Evolutionary conservation across 2,888 invertebrate genomes (phyloP).

Genomic region (Protodeltote pygarga): DNA sequence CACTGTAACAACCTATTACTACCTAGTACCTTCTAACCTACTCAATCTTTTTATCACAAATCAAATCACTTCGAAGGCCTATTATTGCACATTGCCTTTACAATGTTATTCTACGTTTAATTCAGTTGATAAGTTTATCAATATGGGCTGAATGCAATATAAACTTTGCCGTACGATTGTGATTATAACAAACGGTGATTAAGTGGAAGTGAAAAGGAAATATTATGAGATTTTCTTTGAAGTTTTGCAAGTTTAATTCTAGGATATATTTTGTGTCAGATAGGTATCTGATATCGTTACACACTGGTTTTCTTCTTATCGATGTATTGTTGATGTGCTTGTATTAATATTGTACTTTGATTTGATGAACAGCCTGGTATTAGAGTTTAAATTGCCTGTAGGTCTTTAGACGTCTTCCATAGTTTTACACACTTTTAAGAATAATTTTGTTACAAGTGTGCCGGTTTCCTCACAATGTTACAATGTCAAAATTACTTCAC

Average conservation of each 20-base stretch:
- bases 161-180: neutral
- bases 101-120: conserved; percentile 21
- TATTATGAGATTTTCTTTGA: neutral
- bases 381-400: no score
- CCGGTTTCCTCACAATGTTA: no score
- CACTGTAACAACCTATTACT: no score
- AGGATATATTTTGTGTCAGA: neutral
- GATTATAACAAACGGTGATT: neutral
- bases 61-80: conserved; percentile 6
- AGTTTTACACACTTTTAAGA: no score
- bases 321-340: neutral
- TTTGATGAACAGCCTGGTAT: no score
- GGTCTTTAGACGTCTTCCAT: no score
- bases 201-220: conserved; percentile 18
- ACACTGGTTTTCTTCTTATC: neutral
- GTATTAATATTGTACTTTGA: no score
- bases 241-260: neutral
- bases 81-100: neutral
- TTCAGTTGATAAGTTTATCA: conserved; percentile 25
- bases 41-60: neutral
- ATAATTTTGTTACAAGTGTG: no score
- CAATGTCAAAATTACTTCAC: no score
- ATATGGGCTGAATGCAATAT: neutral
- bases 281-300: neutral
- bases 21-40: neutral